Percentiles rank a stretch among this genome's conserved stretches.
Conservation (phyloP, 2,113 vertebrate species). For the Agelaius tricolor region DNA sequence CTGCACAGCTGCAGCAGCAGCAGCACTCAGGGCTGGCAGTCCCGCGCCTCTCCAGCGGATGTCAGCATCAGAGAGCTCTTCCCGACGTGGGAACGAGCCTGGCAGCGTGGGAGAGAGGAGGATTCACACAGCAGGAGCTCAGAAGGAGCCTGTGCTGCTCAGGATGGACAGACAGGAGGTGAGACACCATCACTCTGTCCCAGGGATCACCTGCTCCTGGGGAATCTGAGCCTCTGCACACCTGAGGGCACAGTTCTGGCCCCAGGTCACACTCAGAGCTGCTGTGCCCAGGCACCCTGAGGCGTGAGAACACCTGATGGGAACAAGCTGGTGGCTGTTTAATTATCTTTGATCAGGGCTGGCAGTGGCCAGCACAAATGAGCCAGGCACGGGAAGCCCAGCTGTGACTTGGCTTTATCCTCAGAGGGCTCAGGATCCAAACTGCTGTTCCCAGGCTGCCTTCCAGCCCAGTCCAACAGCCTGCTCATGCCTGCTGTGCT, state of each 20-base stretch:
- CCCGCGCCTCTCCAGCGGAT: accelerated
- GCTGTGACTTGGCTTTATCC: neutral
- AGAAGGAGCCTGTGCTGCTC: neutral
- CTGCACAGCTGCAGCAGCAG: neutral
- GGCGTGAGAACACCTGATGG: neutral
- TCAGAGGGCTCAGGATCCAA: neutral
- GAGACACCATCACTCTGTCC: neutral
- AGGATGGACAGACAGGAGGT: neutral
- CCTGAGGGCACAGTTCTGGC: neutral
- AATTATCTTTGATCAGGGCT: neutral
- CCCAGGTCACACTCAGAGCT: neutral
- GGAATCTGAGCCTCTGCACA: neutral
- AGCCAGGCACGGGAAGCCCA: neutral
- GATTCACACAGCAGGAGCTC: neutral
- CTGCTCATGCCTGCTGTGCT: neutral
- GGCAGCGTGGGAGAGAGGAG: neutral
- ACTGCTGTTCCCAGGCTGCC: neutral
- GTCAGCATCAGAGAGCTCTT: neutral
- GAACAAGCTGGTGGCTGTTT: neutral
- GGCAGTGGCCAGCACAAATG: neutral
- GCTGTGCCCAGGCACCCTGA: neutral
- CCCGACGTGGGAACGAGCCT: accelerated
- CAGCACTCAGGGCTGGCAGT: accelerated
- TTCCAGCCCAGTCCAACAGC: accelerated
- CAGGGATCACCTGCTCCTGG: neutral